Evolutionary conservation across 2,113 vertebrate species (phyloP).

Genomic region (Callipepla californica): DNA sequence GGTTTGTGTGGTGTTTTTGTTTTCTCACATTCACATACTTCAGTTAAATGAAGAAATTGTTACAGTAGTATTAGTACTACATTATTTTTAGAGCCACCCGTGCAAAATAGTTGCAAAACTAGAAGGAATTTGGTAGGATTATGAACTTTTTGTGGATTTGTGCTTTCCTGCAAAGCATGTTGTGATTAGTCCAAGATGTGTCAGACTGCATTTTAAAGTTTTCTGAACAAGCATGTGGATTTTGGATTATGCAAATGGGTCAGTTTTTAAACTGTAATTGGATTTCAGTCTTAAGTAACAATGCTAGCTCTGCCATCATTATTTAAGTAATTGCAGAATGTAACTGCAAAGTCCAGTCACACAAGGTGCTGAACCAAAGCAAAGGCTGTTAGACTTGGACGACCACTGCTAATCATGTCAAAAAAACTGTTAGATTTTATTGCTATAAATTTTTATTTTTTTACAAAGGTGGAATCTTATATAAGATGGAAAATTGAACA

Average conservation of each 20-base stretch:
- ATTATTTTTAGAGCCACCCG: neutral
- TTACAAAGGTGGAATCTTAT: neutral
- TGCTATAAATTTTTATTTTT: neutral
- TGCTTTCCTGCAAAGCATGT: neutral
- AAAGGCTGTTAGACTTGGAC: neutral
- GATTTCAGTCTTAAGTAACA: neutral
- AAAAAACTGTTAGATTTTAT: neutral
- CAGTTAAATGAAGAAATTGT: neutral
- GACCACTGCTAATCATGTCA: neutral
- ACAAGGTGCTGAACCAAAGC: neutral
- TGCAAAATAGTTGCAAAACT: neutral
- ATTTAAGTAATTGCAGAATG: neutral
- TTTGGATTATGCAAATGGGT: neutral
- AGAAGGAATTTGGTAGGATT: neutral
- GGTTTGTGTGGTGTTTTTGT: neutral
- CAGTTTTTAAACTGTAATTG: neutral
- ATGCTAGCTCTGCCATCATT: neutral
- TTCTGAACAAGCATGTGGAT: neutral
- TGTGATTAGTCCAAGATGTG: neutral
- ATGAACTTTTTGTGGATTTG: neutral
- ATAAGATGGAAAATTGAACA: neutral
- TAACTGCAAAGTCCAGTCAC: neutral
- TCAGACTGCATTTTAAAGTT: neutral
- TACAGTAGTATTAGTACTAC: neutral
- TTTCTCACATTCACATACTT: neutral